Conservation (phyloP, 2,888 invertebrate species). For the Pterobdella sp. region DNA sequence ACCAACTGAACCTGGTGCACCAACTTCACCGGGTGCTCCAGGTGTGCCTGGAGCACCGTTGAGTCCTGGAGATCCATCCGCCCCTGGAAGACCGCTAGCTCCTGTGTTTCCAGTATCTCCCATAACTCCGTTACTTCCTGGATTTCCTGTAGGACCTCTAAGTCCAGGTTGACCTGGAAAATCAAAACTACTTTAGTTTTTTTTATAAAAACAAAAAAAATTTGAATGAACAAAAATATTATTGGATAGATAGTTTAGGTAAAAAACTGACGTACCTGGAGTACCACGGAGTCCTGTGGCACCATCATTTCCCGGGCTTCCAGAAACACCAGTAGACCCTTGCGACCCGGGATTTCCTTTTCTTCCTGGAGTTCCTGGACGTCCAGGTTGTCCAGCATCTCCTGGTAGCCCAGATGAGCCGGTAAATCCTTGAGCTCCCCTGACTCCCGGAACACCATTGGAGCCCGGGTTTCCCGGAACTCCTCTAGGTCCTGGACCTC, state of each 20-base stretch:
- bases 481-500: not conserved
- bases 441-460: not conserved
- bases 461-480: not conserved
- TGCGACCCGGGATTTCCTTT: conserved; percentile 10
- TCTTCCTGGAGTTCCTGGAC: not conserved
- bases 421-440: not conserved
- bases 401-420: not conserved
- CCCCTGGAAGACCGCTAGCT: not conserved
- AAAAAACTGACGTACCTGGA: not conserved
- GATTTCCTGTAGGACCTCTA: not conserved
- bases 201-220: too few relatives aligned
- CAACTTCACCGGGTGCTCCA: conserved; percentile 13
- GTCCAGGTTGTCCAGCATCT: not conserved
- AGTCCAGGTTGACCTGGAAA: conserved; percentile 11
- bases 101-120: conserved; percentile 13
- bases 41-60: not conserved
- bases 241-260: too few relatives aligned
- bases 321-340: not conserved
- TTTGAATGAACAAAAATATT: too few relatives aligned
- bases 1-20: conserved; percentile 19
- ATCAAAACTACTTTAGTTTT: too few relatives aligned
- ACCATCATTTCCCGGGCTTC: conserved; percentile 7
- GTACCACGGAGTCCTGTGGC: not conserved
- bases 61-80: conserved; percentile 11
- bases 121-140: not conserved